Evolutionary conservation across 1,140 invertebrate species (phyloP), one percentile per base, ranked within the genome.

Genomic region (Drosophila repletoides): DNA sequence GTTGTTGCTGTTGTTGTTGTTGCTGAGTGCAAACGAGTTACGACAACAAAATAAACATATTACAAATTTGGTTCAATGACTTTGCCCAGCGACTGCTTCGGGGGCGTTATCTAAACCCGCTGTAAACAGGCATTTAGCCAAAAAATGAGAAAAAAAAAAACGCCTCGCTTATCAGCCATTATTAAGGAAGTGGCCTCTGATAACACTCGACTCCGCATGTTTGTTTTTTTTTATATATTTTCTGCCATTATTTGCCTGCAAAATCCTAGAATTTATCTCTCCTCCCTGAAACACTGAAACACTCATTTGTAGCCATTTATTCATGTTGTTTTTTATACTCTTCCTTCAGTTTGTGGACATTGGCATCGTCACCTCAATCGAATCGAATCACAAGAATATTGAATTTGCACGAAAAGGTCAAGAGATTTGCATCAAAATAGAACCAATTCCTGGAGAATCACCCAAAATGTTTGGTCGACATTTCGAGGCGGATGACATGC

Each of bases 381-480:
- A 99, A 91, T 93, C 93, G 67, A 96, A 96, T 91, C 95, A 95
- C 92, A 93, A 99, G 94, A 90, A 96, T 91, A 94, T 99, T 58
- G 98, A 99, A 46, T 93, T 92, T 5, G 99, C 98, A 0, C 93
- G 97, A 46, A 98, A 98, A 91, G 99, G 98, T 2, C 96, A 98
- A 91, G 98, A 99, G 92, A 97, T 99, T 5, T 99, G 98, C 91
- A 95, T 99, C 65, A 99, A 99, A 92, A 99, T 99, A 68, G 98
- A 99, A 71, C 95, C 98, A 2, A 94, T 97, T 28, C 95, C 97
- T 9, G 98, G 98, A 0, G 98, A 99, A 91, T 94, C 98, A 21
- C 98, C 99, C 1, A 99, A 99, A 92, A 96, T 99, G 94, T 98
- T 95, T 91, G 99, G 98, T 0, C 92, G 99, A 63, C 99, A 99